A percentile compares a stretch with the other conserved stretches of the same genome.
Conservation (phyloP, 2,888 invertebrate genomes). For the Apamea crenata region DNA sequence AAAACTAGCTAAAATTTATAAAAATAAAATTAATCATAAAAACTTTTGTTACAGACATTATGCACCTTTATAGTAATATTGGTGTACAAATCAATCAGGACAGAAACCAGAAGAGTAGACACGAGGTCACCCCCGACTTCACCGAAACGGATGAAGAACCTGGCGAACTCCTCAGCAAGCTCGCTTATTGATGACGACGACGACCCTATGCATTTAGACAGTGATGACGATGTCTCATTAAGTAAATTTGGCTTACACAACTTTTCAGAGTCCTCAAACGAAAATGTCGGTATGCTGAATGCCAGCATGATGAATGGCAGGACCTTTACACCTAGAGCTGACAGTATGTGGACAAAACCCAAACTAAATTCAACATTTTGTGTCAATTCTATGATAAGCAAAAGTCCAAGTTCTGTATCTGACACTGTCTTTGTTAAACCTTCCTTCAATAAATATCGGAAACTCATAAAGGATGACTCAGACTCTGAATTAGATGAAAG, state of each 20-base stretch:
- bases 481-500: constrained; percentile 90
- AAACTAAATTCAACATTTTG: constrained; percentile 86
- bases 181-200: constrained; percentile 77
- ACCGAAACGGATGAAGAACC: constrained; percentile 80
- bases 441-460: constrained; percentile 84
- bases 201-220: constrained; percentile 80
- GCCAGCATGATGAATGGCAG: constrained; percentile 80
- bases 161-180: constrained; percentile 73
- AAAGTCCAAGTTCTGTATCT: constrained; percentile 80
- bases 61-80: constrained; percentile 79
- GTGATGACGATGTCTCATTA: constrained; percentile 87
- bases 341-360: constrained; percentile 83
- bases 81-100: constrained; percentile 79
- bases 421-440: constrained; percentile 85
- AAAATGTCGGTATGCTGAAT: constrained; percentile 77
- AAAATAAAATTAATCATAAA: constrained; percentile 22
- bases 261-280: constrained; percentile 84
- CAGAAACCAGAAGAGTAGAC: constrained; percentile 65
- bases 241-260: constrained; percentile 86
- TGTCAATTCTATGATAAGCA: constrained; percentile 79
- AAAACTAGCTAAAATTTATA: neutral
- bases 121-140: constrained; percentile 69
- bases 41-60: constrained; percentile 81
- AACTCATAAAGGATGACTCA: constrained; percentile 83
- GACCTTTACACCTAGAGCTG: constrained; percentile 81